Evolutionary conservation across 2,888 invertebrate genomes (phyloP).

Genomic region (Eugnorisma glareosa): DNA sequence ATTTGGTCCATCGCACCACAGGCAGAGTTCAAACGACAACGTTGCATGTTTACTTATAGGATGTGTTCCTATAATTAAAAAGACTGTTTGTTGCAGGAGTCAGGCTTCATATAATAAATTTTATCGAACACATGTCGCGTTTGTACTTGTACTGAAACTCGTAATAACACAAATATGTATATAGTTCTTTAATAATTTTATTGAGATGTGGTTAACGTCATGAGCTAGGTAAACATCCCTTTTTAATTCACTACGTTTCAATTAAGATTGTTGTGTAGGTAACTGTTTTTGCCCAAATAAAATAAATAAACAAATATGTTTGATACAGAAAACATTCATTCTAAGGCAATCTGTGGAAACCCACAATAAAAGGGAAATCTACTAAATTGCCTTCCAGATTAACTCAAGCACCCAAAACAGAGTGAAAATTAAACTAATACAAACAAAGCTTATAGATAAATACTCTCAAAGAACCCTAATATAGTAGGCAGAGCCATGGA

Average conservation of each 20-base stretch:
- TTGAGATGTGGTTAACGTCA: not conserved
- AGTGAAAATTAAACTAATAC: constrained; percentile 7
- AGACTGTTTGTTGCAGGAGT: not conserved
- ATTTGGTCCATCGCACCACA: constrained; percentile 23
- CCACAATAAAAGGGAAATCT: not conserved
- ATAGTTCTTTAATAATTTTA: not conserved
- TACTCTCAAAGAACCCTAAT: constrained; percentile 11
- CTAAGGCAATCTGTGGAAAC: no score
- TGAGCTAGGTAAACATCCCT: not conserved
- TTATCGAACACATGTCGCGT: not conserved
- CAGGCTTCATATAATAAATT: not conserved
- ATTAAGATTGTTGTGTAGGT: not conserved
- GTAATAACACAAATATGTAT: not conserved
- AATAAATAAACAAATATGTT: not conserved
- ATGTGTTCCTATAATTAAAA: not conserved
- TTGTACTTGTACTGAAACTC: not conserved
- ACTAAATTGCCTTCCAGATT: constrained; percentile 6
- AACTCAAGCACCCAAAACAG: constrained; percentile 3
- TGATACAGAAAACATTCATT: not conserved
- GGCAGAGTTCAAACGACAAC: constrained; percentile 37
- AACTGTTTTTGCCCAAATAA: not conserved
- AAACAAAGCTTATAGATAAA: constrained; percentile 1
- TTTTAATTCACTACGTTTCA: not conserved
- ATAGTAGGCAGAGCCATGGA: not conserved
- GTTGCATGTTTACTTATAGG: constrained; percentile 24